These are phyloP conservation scores for Eidolon helvum DNA, from an alignment of 2,113 vertebrate species.

Conservation along the genomic window DNA sequence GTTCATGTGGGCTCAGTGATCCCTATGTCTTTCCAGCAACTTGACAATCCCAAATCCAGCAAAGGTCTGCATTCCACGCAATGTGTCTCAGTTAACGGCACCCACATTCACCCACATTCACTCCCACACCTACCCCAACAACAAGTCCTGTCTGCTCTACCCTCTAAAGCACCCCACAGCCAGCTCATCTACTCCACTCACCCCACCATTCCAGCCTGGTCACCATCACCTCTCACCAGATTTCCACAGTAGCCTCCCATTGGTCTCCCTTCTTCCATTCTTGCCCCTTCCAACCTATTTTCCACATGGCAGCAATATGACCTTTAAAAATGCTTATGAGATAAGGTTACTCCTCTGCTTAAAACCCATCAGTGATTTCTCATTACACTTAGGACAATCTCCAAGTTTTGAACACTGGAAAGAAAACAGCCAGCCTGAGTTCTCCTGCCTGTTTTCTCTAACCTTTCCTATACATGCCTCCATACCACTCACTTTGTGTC, in stretches of 20 bases:
- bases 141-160: background rate
- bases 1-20: background rate
- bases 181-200: background rate
- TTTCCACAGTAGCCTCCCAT: background rate
- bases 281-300: background rate
- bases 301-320: background rate
- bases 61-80: background rate
- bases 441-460: background rate
- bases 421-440: background rate
- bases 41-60: background rate
- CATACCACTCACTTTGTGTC: background rate
- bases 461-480: background rate
- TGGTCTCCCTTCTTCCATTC: background rate
- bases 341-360: background rate
- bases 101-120: background rate
- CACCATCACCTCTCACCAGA: background rate
- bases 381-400: background rate
- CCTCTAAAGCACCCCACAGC: background rate
- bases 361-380: background rate
- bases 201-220: background rate
- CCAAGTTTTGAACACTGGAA: background rate
- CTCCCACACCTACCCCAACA: background rate
- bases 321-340: background rate
- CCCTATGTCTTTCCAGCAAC: background rate
- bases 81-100: background rate